These are phyloP conservation scores for Danio tinwini DNA, from an alignment of 2,797 vertebrate species.

Conservation along the genomic window DNA sequence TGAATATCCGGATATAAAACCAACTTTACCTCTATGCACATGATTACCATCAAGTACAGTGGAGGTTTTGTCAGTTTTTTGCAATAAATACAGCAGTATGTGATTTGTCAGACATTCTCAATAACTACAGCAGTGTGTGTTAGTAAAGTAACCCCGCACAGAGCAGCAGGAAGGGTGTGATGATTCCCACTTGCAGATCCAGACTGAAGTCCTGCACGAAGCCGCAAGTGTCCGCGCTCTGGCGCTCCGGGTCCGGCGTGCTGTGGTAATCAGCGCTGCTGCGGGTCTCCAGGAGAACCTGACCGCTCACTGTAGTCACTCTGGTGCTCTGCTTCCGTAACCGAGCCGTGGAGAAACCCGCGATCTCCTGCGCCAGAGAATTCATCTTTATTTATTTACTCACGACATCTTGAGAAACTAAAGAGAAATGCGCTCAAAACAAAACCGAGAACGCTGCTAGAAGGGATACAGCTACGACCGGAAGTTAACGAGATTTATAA, in stretches of 20 bases:
- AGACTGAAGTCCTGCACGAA: slow-evolving; percentile 85
- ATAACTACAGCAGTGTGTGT: not conserved
- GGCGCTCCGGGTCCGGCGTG: slow-evolving; percentile 72
- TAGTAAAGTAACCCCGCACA: slow-evolving; percentile 77
- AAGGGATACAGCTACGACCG: no score
- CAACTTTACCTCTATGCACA: no score
- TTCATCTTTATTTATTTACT: slow-evolving; percentile 77
- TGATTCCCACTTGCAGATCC: slow-evolving; percentile 88
- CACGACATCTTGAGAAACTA: not conserved
- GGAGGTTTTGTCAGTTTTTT: no score
- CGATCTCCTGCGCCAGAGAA: slow-evolving; percentile 87
- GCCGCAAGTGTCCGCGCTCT: slow-evolving; percentile 72
- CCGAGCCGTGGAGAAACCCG: slow-evolving; percentile 82
- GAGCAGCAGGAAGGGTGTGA: slow-evolving; percentile 88
- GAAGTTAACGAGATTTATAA: no score
- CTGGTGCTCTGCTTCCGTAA: slow-evolving; percentile 88
- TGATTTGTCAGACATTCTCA: no score
- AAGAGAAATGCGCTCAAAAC: not conserved
- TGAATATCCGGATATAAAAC: no score
- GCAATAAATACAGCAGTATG: no score
- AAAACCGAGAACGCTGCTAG: no score
- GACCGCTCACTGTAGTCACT: slow-evolving; percentile 88
- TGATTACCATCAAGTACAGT: no score
- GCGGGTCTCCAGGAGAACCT: slow-evolving; percentile 85
- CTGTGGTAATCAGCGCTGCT: slow-evolving; percentile 74